phyloP scores from a whole-genome alignment of 1,140 invertebrate genomes.

The Drosophila insularis region DNA sequence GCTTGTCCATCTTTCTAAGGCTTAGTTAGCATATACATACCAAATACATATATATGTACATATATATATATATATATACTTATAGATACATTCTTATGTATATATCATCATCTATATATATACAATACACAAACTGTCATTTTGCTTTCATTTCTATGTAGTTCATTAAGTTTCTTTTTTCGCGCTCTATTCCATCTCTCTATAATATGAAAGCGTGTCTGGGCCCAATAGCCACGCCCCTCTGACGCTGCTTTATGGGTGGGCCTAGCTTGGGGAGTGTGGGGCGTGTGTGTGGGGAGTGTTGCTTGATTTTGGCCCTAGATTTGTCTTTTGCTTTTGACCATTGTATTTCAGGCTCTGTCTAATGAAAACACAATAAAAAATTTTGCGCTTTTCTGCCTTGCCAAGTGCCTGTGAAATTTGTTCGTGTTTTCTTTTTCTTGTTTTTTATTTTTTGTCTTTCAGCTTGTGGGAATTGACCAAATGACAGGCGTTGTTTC shows the following conservation, averaged over 20 bases:
- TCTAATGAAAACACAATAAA: slow-evolving; percentile 78
- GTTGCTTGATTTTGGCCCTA: slow-evolving; percentile 23
- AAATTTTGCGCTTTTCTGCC: slow-evolving; percentile 79
- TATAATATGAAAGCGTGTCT: slow-evolving; percentile 14
- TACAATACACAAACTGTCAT: slow-evolving; percentile 18
- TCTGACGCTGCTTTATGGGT: neutral
- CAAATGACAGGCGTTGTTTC: slow-evolving; percentile 20
- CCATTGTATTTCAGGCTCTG: slow-evolving; percentile 47
- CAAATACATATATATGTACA: slow-evolving; percentile 24
- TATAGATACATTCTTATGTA: slow-evolving; percentile 3
- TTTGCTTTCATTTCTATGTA: slow-evolving; percentile 55
- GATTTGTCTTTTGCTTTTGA: slow-evolving; percentile 41
- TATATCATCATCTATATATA: slow-evolving; percentile 23
- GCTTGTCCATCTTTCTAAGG: slow-evolving; percentile 24
- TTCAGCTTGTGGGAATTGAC: slow-evolving; percentile 68
- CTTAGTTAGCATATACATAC: slow-evolving; percentile 55
- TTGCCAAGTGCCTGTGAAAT: slow-evolving; percentile 79
- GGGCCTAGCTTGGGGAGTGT: neutral
- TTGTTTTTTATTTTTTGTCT: slow-evolving; percentile 9
- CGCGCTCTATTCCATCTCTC: slow-evolving; percentile 33
- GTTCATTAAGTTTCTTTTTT: slow-evolving; percentile 72
- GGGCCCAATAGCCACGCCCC: slow-evolving; percentile 7
- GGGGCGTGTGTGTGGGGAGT: neutral
- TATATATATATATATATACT: slow-evolving; percentile 28
- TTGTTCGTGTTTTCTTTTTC: slow-evolving; percentile 55